These are phyloP conservation scores for Petrocephalus microphthalmus DNA, from an alignment of 2,113 vertebrate genomes.

Conservation along the genomic window DNA sequence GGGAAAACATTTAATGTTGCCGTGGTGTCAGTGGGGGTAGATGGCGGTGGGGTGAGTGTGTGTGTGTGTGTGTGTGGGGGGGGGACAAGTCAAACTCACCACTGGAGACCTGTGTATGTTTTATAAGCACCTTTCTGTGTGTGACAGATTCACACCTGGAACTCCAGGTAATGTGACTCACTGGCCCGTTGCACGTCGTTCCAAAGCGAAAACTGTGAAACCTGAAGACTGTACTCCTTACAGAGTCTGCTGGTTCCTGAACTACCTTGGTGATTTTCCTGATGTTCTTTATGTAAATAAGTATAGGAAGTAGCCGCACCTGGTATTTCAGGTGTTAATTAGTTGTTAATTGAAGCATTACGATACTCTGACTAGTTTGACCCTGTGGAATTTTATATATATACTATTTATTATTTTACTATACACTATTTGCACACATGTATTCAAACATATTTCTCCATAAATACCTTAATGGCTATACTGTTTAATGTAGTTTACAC, in stretches of 20 bases:
- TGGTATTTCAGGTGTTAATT: slow-evolving; percentile 4
- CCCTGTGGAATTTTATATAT: slow-evolving; percentile 3
- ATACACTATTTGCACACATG: slow-evolving; percentile 1
- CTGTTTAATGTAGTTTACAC: neutral
- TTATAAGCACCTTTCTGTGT: neutral
- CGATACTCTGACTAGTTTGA: neutral
- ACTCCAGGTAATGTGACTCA: slow-evolving; percentile 7
- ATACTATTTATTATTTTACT: slow-evolving; percentile 6
- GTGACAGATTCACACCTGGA: slow-evolving; percentile 12
- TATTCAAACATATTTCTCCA: neutral
- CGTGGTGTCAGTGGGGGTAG: too few species aligned
- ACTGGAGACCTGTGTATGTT: neutral
- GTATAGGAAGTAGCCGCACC: slow-evolving; percentile 5
- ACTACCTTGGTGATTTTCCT: slow-evolving; percentile 2
- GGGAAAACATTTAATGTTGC: neutral
- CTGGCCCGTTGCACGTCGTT: neutral
- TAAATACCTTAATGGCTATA: neutral
- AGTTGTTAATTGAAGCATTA: neutral
- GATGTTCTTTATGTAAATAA: slow-evolving; percentile 9
- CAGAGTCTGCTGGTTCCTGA: neutral
- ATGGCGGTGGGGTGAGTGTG: neutral
- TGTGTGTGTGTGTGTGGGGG: neutral
- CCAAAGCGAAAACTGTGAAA: neutral
- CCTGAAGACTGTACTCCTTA: neutral
- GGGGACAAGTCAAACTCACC: neutral